Conservation (phyloP, 2,888 invertebrate species). For the Drosophila gaucha region DNA sequence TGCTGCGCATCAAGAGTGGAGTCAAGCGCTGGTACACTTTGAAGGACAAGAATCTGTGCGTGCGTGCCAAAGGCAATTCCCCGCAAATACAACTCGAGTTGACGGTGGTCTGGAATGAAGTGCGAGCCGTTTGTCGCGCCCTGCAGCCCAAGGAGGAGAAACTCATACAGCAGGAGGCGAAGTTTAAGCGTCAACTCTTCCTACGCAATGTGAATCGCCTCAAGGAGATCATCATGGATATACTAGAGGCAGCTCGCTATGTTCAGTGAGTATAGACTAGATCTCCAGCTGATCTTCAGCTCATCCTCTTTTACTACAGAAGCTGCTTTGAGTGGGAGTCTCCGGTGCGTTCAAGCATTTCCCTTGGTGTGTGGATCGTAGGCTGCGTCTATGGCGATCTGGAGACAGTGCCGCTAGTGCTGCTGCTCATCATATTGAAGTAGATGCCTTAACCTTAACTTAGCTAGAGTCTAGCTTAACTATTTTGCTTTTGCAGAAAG, state of each 20-base stretch:
- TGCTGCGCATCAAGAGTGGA: conserved; percentile 93
- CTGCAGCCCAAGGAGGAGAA: conserved; percentile 98
- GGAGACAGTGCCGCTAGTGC: conserved; percentile 95
- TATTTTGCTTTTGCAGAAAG: conserved; percentile 69
- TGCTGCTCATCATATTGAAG: conserved; percentile 91
- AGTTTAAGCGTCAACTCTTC: conserved; percentile 97
- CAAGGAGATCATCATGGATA: conserved; percentile 94
- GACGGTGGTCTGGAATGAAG: conserved; percentile 96
- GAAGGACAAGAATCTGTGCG: conserved; percentile 96
- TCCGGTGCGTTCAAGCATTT: conserved; percentile 91
- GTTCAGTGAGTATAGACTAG: conserved; percentile 89
- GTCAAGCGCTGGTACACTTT: conserved; percentile 98
- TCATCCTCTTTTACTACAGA: conserved; percentile 85
- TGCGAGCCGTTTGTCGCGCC: conserved; percentile 95
- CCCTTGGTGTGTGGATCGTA: conserved; percentile 93
- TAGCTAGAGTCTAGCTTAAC: background rate
- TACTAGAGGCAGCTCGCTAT: conserved; percentile 95
- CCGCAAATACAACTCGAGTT: conserved; percentile 93
- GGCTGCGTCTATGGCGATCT: conserved; percentile 97
- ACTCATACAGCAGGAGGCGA: conserved; percentile 96
- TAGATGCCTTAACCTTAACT: conserved; percentile 73
- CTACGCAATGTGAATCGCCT: conserved; percentile 96
- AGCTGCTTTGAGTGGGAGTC: conserved; percentile 99
- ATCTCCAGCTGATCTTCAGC: background rate
- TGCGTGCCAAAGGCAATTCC: conserved; percentile 95